phyloP scores from a whole-genome alignment of 30 jellyfish, hydroid and myxozoan species.

The Aurelia aurita complex sp. Pacific region DNA sequence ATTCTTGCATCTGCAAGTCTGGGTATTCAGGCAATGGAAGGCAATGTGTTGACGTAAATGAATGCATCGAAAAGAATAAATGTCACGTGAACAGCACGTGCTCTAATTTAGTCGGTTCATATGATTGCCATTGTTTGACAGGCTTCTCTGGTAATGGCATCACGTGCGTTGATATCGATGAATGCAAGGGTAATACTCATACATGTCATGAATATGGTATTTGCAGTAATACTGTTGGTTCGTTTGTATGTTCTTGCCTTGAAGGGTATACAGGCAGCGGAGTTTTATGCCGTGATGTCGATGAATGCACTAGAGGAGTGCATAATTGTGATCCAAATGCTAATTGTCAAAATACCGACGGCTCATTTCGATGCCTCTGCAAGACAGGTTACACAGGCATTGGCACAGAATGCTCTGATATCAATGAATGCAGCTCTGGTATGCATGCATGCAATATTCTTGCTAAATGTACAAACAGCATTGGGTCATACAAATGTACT shows the following conservation, averaged over 20 bases:
- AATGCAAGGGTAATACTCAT: too few relatives aligned
- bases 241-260: constrained; percentile 6
- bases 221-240: constrained; percentile 7
- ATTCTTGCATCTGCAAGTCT: constrained; percentile 15
- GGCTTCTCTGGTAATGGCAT: background rate
- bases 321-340: constrained; percentile 8
- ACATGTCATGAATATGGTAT: background rate
- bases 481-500: constrained; percentile 57
- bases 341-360: constrained; percentile 11
- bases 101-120: too few relatives aligned
- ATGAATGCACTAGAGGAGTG: constrained; percentile 2
- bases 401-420: constrained; percentile 5
- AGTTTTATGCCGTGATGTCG: background rate
- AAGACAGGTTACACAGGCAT: too few relatives aligned
- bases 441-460: constrained; percentile 20
- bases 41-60: constrained; percentile 11
- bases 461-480: constrained; percentile 64
- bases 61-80: background rate
- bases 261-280: constrained; percentile 73
- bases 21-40: constrained; percentile 43
- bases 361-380: constrained; percentile 5
- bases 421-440: constrained; percentile 34
- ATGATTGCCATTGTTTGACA: too few relatives aligned
- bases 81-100: too few relatives aligned
- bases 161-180: too few relatives aligned